Evolutionary conservation across 2,797 vertebrate genomes (phyloP), one percentile per base, ranked within the genome.

Genomic region (Cirrhinus molitorella): DNA sequence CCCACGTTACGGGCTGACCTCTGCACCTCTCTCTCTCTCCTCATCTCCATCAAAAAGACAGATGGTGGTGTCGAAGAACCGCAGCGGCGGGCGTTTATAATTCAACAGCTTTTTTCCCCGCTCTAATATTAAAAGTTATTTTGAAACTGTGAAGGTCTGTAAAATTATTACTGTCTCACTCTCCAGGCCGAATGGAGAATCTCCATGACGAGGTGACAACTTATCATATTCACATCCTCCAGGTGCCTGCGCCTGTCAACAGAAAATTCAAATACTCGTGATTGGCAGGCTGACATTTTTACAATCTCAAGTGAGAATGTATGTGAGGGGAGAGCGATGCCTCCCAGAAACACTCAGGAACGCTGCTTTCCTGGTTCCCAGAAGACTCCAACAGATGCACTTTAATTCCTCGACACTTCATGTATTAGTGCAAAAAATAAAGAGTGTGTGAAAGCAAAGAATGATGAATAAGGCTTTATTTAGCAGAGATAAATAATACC

Each of bases 241-340:
- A 85, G 88, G 80, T 86, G 87, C 89, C 87, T 82, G 47, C 80
- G 84, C 86, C 92, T 93, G 90, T 92, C 92, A 93, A 90, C 90
- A 89, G 89, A 83, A 90, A 92, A 94, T 92, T 94, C 92, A 92
- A 91, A 95, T 94, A 90, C 89, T 85, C 85, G 87, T 93, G 93
- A 93, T 92, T 93, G 93, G 89, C 90, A 91, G 91, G 89, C 88
- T 88, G 88, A 91, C 87, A 91, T 93, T 93, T 89, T 92, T 93
- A 90, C 90, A 90, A 90, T 93, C 93, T 92, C 90, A 91, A 91
- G 91, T 94, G 93, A 93, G 91, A 94, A 85, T 89, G 90, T 90
- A 83, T 89, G 88, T 88, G 91, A 93, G 91, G 90, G 91, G 49
- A 89, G 90, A 91, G 88, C 88, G 88, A 77, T 72, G 82, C 81